phyloP scores from a whole-genome alignment of 1,140 invertebrate genomes.

The Papilio helenus region DNA sequence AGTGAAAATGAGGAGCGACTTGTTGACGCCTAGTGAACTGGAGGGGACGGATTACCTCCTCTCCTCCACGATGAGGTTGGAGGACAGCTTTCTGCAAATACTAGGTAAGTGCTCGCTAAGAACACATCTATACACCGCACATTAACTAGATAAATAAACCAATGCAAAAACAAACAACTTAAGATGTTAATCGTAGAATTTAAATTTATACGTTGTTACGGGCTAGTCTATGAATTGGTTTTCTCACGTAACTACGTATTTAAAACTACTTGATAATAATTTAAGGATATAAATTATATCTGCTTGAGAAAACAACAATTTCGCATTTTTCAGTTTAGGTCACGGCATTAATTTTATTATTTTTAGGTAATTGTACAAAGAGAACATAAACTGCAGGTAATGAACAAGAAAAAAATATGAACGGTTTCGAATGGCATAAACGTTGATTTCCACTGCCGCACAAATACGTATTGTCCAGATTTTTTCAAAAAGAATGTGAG shows the following conservation, averaged over 20 bases:
- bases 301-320: too few species aligned
- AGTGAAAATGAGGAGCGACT: slow-evolving; percentile 79
- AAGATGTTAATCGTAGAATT: background rate
- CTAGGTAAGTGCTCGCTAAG: slow-evolving; percentile 78
- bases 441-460: background rate
- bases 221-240: too few species aligned
- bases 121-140: background rate
- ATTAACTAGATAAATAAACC: slow-evolving; percentile 23
- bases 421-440: background rate
- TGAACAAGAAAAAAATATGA: background rate
- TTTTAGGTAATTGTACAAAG: background rate
- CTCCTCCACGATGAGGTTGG: slow-evolving; percentile 84
- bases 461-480: background rate
- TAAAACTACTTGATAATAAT: background rate
- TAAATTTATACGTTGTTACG: background rate
- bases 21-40: slow-evolving; percentile 81
- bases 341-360: too few species aligned
- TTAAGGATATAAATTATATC: too few species aligned
- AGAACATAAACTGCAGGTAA: background rate
- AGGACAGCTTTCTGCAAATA: slow-evolving; percentile 84
- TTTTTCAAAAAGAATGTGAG: background rate
- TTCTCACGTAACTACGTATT: too few species aligned
- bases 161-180: background rate
- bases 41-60: slow-evolving; percentile 85
- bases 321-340: too few species aligned